Conservation (phyloP, 2,888 invertebrate species). For the Lepidonotus clava region DNA sequence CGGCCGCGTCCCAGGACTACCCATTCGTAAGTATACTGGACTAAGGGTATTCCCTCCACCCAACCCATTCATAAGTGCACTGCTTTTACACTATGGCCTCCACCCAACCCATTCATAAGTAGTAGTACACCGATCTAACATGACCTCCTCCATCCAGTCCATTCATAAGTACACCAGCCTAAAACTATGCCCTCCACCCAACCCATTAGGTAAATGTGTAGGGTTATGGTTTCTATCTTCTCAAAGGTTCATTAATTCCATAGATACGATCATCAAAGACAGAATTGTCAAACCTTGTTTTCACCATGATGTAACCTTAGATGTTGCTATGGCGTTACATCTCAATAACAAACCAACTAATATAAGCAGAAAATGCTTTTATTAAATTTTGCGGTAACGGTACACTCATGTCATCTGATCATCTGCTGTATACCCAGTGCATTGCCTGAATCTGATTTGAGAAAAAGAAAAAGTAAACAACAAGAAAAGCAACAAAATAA, state of each 20-base stretch:
- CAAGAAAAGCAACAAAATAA: background rate
- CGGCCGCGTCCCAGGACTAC: constrained; percentile 84
- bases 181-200: background rate
- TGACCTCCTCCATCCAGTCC: background rate
- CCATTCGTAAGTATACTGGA: background rate
- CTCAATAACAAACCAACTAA: background rate
- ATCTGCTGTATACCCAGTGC: background rate
- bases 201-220: too few relatives aligned
- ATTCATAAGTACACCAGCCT: background rate
- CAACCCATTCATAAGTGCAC: background rate
- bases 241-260: too few relatives aligned
- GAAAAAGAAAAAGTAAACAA: background rate
- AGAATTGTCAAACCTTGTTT: too few relatives aligned
- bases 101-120: background rate
- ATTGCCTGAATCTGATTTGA: background rate
- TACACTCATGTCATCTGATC: too few relatives aligned
- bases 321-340: background rate
- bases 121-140: background rate
- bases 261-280: too few relatives aligned
- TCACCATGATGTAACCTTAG: too few relatives aligned
- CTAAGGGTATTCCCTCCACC: background rate
- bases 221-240: too few relatives aligned
- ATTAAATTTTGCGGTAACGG: background rate
- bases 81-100: background rate
- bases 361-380: background rate